Base-by-base conservation (phyloP, 1,140 invertebrate species). In the Pantala flavescens region DNA sequence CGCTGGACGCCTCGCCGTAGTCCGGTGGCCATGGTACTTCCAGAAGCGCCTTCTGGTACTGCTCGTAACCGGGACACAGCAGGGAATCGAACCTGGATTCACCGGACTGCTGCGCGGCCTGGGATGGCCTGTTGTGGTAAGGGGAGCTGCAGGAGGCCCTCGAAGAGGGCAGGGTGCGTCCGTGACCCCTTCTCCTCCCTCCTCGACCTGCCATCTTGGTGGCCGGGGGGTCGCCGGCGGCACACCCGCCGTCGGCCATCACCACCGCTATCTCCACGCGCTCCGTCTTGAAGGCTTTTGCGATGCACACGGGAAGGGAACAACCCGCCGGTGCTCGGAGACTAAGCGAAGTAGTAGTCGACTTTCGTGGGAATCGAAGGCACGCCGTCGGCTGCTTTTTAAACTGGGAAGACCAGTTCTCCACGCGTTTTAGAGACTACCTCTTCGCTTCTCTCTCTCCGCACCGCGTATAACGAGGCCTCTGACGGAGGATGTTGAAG, bases 1-100 rank as follows among this genome's bases (percentile, higher is more conserved):
- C 93, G 79, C 90, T 92, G 76, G 91, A 93, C 16, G 91, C 90
- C 80, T 94, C 92, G 11, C 91, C 91, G 81, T 91, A 95, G 78
- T 95, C 93, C 49, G 88, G 81, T n/a, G 78, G 73, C 28, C 81
- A 87, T 0, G 91, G 91, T 70, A 93, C 90, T 79, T 90, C 87
- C 70, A 93, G 80, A n/a, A 94, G 81, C 21, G 87, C 89, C 76
- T 87, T 88, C 77, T 90, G 86, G 84, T 93, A 93, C 79, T 92
- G 90, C 75, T 91, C 90, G 78, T 94, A 94, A 2, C 93, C 93
- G 14, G 0, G 78, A 49, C 73, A 78, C 78, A 42, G 76, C 77
- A 43, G 73, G 72, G 70, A 36, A 23, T 77, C 77, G 84, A 63
- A 63, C 49, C 49, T 63, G 14, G 49, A 19, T 14, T 63, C 49